Percentiles rank a stretch among this genome's conserved stretches.
Evolutionary conservation across 2,113 vertebrate species (phyloP).

Genomic region (Psephotus haematonotus): DNA sequence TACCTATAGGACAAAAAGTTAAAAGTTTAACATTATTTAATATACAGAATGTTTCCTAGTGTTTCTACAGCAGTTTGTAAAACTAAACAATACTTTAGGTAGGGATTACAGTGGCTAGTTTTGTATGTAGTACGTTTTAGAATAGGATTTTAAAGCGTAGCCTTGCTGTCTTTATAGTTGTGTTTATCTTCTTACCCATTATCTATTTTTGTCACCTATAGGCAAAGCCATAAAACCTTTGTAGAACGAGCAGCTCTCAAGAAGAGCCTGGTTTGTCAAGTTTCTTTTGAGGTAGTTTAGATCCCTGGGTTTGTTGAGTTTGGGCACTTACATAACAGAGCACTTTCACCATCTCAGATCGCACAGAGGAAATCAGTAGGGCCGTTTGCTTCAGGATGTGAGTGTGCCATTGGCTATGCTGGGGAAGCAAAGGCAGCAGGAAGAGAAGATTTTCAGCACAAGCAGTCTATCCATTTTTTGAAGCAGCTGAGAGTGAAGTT

Average conservation of each 20-base stretch:
- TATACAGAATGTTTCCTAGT: neutral
- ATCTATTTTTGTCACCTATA: neutral
- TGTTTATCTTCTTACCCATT: neutral
- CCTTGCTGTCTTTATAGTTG: neutral
- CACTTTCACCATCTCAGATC: neutral
- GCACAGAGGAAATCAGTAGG: neutral
- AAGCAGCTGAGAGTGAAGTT: neutral
- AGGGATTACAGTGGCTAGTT: neutral
- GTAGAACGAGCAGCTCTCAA: neutral
- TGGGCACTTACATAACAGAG: neutral
- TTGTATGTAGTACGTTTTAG: neutral
- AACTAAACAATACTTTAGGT: neutral
- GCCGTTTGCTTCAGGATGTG: neutral
- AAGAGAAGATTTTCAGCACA: neutral
- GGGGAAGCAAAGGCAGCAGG: neutral
- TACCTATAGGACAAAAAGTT: neutral
- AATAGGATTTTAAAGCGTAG: neutral
- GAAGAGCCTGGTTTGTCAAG: neutral
- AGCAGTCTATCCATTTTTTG: neutral
- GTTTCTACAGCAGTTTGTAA: neutral
- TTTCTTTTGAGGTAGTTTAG: neutral
- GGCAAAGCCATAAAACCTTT: neutral
- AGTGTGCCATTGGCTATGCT: fast-evolving
- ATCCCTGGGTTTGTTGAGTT: neutral
- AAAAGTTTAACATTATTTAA: neutral